Evolutionary conservation across 1,140 invertebrate genomes (phyloP).

Genomic region (Pseudomyrmex gracilis): DNA sequence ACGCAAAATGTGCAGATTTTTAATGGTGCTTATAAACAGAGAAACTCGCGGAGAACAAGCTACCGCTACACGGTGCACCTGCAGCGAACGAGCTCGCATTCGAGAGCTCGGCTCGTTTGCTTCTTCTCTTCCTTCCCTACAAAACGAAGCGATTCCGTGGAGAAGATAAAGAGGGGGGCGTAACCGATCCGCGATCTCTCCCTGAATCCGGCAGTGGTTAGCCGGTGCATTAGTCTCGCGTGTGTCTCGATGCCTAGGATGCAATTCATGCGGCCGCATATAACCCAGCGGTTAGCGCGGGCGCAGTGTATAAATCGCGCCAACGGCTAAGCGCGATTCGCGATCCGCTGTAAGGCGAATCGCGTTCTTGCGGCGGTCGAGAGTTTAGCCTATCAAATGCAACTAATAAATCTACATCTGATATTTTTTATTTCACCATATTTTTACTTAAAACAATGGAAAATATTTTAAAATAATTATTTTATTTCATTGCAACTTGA

Average conservation of each 20-base stretch:
- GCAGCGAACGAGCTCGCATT: constrained; percentile 34
- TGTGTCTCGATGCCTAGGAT: constrained; percentile 64
- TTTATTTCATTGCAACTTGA: background rate
- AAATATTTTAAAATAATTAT: no score
- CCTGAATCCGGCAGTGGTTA: constrained; percentile 67
- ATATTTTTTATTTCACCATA: background rate
- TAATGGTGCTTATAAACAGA: background rate
- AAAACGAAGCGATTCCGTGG: constrained; percentile 61
- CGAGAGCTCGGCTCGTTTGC: constrained; percentile 20
- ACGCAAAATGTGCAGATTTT: background rate
- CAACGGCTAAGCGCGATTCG: constrained; percentile 57
- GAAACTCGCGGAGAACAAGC: constrained; percentile 8
- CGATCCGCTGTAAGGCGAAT: background rate
- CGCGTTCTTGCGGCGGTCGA: constrained; percentile 27
- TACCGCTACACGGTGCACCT: constrained; percentile 54
- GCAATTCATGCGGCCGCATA: constrained; percentile 61
- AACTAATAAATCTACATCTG: constrained; percentile 42
- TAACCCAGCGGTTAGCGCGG: constrained; percentile 65
- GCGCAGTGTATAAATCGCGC: constrained; percentile 66
- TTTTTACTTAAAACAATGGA: background rate
- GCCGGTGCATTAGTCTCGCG: constrained; percentile 66
- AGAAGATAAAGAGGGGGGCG: constrained; percentile 66
- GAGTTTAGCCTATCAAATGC: constrained; percentile 10
- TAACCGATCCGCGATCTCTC: constrained; percentile 59
- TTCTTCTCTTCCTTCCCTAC: constrained; percentile 39